phyloP scores from a whole-genome alignment of 1,140 invertebrate species.

The Brachionus sp. region DNA sequence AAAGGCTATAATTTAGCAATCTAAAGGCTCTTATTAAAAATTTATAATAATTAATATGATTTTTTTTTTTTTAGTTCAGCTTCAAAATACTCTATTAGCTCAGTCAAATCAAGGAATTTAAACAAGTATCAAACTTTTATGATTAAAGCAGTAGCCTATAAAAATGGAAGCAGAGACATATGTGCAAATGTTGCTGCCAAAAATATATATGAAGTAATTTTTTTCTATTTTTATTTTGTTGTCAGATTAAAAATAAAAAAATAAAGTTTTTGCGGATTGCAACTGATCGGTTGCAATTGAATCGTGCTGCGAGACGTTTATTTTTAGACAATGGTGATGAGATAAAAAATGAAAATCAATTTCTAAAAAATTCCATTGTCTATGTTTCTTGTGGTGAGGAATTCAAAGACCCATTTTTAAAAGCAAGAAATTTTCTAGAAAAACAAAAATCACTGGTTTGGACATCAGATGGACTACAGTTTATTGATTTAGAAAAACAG shows the following conservation, averaged over 20 bases:
- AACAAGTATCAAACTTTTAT: not conserved
- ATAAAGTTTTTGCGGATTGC: constrained; percentile 36
- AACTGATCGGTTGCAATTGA: constrained; percentile 23
- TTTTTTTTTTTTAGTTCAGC: not conserved
- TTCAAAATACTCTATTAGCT: not conserved
- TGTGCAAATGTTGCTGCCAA: not conserved
- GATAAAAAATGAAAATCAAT: constrained; percentile 48
- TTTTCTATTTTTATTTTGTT: not conserved
- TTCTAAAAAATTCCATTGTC: constrained; percentile 52
- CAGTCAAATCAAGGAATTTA: not conserved
- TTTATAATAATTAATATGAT: not conserved
- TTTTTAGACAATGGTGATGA: constrained; percentile 42
- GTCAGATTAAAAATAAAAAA: not conserved
- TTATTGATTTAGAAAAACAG: not conserved
- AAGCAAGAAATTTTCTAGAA: constrained; percentile 42
- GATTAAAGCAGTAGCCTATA: constrained; percentile 34
- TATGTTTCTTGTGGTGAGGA: constrained; percentile 58
- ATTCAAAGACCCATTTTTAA: constrained; percentile 54
- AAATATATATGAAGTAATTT: constrained; percentile 14
- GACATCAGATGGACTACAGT: constrained; percentile 36
- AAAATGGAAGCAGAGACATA: constrained; percentile 30
- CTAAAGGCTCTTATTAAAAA: not conserved
- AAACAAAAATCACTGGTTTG: constrained; percentile 33
- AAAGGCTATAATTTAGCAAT: too few species aligned
- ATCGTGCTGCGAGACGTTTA: constrained; percentile 12